Percentiles rank a stretch among this genome's conserved stretches.
phyloP scores from a whole-genome alignment of 2,113 vertebrate genomes.

The Thunnus maccoyii region DNA sequence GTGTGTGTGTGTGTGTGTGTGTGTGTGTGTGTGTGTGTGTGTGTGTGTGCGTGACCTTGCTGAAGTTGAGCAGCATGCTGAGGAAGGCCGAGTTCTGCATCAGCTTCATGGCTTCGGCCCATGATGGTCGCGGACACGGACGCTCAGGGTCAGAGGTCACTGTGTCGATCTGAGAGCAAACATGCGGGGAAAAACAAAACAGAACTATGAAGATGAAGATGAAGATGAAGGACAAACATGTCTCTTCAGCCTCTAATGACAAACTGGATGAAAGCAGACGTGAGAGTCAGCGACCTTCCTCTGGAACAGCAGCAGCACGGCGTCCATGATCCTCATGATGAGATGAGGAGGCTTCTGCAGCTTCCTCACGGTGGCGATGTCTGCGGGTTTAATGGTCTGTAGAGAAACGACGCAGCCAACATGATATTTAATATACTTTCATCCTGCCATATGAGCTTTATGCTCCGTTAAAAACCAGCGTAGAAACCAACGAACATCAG shows the following conservation, averaged over 20 bases:
- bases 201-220: not conserved
- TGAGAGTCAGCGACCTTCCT: conserved; percentile 69
- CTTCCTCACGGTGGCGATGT: conserved; percentile 91
- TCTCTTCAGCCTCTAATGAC: no score
- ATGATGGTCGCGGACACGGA: conserved; percentile 84
- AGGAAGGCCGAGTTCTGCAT: conserved; percentile 90
- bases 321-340: conserved; percentile 93
- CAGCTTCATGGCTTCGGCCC: conserved; percentile 88
- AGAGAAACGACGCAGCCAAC: not conserved
- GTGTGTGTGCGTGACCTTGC: conserved; percentile 80
- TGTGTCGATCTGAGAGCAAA: conserved; percentile 71
- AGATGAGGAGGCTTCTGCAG: conserved; percentile 90
- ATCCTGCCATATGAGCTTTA: no score
- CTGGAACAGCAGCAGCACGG: conserved; percentile 89
- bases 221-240: not conserved
- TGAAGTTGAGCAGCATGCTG: conserved; percentile 87
- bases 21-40: not conserved
- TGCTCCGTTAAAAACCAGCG: no score
- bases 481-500: no score
- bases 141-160: conserved; percentile 84
- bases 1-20: no score
- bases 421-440: no score
- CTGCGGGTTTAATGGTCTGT: conserved; percentile 89
- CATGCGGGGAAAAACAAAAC: fast-evolving
- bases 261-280: no score